A percentile compares a stretch with the other conserved stretches of the same genome.
phyloP scores from a whole-genome alignment of 2,888 invertebrate species.

The Lasioglossum villosulum region DNA sequence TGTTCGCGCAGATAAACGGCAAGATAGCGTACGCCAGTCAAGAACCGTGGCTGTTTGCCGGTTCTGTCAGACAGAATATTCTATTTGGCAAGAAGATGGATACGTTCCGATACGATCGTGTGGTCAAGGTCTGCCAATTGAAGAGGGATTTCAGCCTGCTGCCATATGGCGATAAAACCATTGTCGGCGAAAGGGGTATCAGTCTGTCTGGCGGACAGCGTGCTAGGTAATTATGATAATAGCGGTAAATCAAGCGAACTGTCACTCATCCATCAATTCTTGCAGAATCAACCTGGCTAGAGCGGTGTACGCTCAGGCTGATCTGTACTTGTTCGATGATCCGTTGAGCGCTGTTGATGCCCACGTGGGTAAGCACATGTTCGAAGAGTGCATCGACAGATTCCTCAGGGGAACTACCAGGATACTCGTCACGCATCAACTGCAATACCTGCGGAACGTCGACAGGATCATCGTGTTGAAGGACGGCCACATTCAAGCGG shows the following conservation, averaged over 20 bases:
- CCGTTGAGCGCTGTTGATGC: slow-evolving; percentile 97
- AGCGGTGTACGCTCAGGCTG: slow-evolving; percentile 93
- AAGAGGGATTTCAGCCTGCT: slow-evolving; percentile 91
- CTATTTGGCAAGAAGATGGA: slow-evolving; percentile 93
- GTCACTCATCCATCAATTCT: slow-evolving; percentile 4
- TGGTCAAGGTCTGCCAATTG: slow-evolving; percentile 90
- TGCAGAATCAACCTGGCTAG: slow-evolving; percentile 92
- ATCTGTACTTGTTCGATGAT: slow-evolving; percentile 95
- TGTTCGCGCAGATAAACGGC: slow-evolving; percentile 86
- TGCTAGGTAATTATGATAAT: slow-evolving; percentile 83
- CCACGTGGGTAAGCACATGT: slow-evolving; percentile 94
- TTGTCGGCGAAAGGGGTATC: slow-evolving; percentile 94
- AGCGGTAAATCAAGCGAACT: too few relatives aligned
- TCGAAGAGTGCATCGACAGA: slow-evolving; percentile 91
- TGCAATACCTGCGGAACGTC: slow-evolving; percentile 85
- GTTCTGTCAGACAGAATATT: slow-evolving; percentile 96
- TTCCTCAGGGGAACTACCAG: slow-evolving; percentile 86
- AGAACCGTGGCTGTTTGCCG: slow-evolving; percentile 94
- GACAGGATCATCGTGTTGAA: slow-evolving; percentile 82
- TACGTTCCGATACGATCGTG: slow-evolving; percentile 88
- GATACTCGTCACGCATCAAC: slow-evolving; percentile 87
- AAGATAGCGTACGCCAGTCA: slow-evolving; percentile 92
- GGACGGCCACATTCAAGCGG: slow-evolving; percentile 78
- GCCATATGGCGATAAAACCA: slow-evolving; percentile 93
- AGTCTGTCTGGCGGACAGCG: slow-evolving; percentile 92